Percentiles rank a stretch among this genome's conserved stretches.
Conservation (phyloP, 1,140 invertebrate genomes). For the Zaprionus inermis region DNA sequence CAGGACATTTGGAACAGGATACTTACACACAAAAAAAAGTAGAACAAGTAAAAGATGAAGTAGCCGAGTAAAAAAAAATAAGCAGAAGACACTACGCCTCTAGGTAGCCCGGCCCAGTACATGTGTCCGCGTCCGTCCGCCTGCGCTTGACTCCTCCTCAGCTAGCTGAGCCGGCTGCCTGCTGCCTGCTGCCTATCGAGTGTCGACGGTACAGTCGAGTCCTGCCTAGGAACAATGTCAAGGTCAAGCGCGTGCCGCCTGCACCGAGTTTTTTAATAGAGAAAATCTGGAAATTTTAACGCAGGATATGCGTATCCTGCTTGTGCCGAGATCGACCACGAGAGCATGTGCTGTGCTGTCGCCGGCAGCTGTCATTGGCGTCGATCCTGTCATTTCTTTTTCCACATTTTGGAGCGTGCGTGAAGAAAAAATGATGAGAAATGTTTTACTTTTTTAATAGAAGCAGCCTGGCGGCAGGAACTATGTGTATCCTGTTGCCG, state of each 20-base stretch:
- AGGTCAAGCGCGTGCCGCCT: conserved; percentile 71
- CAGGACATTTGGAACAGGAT: conserved; percentile 75
- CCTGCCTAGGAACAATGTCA: conserved; percentile 72
- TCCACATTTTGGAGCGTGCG: conserved; percentile 71
- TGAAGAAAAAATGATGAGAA: conserved; percentile 66
- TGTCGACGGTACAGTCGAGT: conserved; percentile 1
- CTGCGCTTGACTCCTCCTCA: conserved; percentile 46
- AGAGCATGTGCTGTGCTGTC: conserved; percentile 56
- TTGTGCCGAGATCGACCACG: conserved; percentile 63
- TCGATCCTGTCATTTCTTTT: conserved; percentile 65
- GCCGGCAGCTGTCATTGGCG: conserved; percentile 65
- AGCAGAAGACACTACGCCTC: conserved; percentile 15
- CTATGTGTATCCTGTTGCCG: conserved; percentile 57
- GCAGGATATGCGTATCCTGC: conserved; percentile 79
- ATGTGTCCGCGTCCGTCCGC: conserved; percentile 10
- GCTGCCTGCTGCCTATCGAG: background rate
- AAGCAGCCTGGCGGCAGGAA: conserved; percentile 11
- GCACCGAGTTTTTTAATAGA: conserved; percentile 73
- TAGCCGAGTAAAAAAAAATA: conserved; percentile 44
- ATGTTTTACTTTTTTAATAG: conserved; percentile 48
- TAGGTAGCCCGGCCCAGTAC: conserved; percentile 26
- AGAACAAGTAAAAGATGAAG: conserved; percentile 48
- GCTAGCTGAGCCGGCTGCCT: conserved; percentile 31
- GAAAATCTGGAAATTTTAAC: conserved; percentile 71
- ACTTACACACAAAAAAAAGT: conserved; percentile 56